phyloP scores from a whole-genome alignment of 2,113 vertebrate species.

The Peromyscus californicus region DNA sequence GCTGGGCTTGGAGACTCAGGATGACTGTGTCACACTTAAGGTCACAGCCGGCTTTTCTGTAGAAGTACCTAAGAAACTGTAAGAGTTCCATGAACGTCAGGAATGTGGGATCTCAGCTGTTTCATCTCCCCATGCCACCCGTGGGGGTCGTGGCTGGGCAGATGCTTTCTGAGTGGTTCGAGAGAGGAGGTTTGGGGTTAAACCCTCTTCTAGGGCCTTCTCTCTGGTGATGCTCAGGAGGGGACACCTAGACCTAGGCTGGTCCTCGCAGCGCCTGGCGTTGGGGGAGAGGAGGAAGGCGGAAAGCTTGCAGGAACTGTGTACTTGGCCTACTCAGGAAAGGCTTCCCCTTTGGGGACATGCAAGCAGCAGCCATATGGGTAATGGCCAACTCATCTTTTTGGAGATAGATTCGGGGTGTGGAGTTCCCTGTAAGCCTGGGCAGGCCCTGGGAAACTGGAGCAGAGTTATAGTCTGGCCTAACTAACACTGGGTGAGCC shows the following conservation, averaged over 20 bases:
- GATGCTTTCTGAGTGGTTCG: neutral
- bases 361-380: slow-evolving; percentile 42
- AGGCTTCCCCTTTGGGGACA: slow-evolving; percentile 49
- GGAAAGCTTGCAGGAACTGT: neutral
- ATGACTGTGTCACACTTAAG: slow-evolving; percentile 14
- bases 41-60: neutral
- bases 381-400: slow-evolving; percentile 70
- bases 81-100: neutral
- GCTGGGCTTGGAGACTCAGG: slow-evolving; percentile 9
- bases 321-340: slow-evolving; percentile 74
- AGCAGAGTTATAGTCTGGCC: neutral
- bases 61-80: neutral
- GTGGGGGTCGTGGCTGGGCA: neutral
- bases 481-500: slow-evolving; percentile 15
- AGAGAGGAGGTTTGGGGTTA: neutral
- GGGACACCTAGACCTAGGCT: neutral
- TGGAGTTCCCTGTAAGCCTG: slow-evolving; percentile 48
- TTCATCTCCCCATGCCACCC: neutral
- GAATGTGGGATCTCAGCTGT: neutral
- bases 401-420: slow-evolving; percentile 70
- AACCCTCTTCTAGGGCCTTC: slow-evolving; percentile 31
- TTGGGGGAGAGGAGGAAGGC: slow-evolving; percentile 39
- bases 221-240: slow-evolving; percentile 21
- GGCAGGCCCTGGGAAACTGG: slow-evolving; percentile 68
- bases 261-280: neutral